Evolutionary conservation across 2,797 vertebrate species (phyloP).

Genomic region (Oceanodroma leucorhoa): DNA sequence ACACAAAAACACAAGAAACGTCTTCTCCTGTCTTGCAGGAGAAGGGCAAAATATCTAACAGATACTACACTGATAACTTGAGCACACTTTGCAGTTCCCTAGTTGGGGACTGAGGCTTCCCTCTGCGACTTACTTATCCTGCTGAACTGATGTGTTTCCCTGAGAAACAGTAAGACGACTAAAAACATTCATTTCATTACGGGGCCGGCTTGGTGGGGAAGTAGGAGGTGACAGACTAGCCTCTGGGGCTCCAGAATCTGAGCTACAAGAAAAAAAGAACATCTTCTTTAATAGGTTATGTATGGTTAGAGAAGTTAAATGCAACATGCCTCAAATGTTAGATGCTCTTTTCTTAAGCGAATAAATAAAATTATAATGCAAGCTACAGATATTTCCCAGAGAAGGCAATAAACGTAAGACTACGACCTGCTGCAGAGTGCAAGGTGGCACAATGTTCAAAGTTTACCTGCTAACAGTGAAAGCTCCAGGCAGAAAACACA

Average conservation of each 20-base stretch:
- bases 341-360: constrained; percentile 38
- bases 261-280: constrained; percentile 83
- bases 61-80: neutral
- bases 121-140: constrained; percentile 83
- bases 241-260: constrained; percentile 84
- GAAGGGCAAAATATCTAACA: constrained; percentile 19
- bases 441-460: constrained; percentile 10
- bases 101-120: constrained; percentile 53
- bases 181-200: constrained; percentile 87
- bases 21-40: constrained; percentile 18
- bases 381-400: constrained; percentile 13
- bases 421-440: constrained; percentile 11
- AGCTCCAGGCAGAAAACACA: neutral
- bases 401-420: constrained; percentile 2
- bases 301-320: constrained; percentile 71
- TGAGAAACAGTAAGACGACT: constrained; percentile 84
- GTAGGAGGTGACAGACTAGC: constrained; percentile 84
- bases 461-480: neutral
- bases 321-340: constrained; percentile 64
- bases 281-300: constrained; percentile 71
- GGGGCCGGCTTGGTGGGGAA: constrained; percentile 83
- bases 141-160: constrained; percentile 80
- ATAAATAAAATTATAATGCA: neutral
- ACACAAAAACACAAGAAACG: neutral
- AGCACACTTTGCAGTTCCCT: neutral